Evolutionary conservation across 2,888 invertebrate genomes (phyloP), one percentile per base, ranked within the genome.

Genomic region (Diaperis boleti): DNA sequence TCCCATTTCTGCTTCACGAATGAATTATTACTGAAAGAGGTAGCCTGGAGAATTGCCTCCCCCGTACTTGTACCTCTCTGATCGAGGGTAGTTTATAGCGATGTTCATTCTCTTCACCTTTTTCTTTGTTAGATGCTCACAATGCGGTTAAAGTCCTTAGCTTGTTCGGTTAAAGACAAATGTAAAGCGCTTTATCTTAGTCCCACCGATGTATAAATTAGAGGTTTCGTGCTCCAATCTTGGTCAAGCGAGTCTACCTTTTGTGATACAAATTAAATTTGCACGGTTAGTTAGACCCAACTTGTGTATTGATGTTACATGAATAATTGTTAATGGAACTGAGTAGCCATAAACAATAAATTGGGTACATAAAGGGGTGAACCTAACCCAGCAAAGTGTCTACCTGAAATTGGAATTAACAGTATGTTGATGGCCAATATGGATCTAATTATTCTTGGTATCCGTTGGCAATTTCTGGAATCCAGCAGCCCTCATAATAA

Each of bases 1-100:
- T 56, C 56, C 45, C 56, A 56, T 56, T 56, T 56, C 45, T 45
- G 35, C 15, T 41, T 56, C 35, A 45, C 56, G 44, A 56, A 56
- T 56, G 45, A 56, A 45, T 56, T 56, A 56, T 45, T 45, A 35
- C 44, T 14, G 56, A 45, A 56, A 44, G 56, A 56, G 44, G 56
- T 56, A 35, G 42, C 35, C 10, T 22, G 26, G 15, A 20, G 26
- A 15, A 56, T 45, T 45, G 35, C 56, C 39, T 56, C 39, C 56
- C 22, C 44, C 11, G 20, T 18, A 31, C 31, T 42, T 54, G 22
- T 15, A 39, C 8, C 42, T 10, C n/a, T n/a, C 42, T 42, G 54
- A 54, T 41, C 54, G 29, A 10, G 39, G 26, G 26, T 54, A 37
- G 41, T 54, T 54, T 42, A 54, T 54, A 11, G 54, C 29, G 37